These are phyloP conservation scores for Corythaeola cristata DNA, from an alignment of 2,113 vertebrate species.

Conservation along the genomic window DNA sequence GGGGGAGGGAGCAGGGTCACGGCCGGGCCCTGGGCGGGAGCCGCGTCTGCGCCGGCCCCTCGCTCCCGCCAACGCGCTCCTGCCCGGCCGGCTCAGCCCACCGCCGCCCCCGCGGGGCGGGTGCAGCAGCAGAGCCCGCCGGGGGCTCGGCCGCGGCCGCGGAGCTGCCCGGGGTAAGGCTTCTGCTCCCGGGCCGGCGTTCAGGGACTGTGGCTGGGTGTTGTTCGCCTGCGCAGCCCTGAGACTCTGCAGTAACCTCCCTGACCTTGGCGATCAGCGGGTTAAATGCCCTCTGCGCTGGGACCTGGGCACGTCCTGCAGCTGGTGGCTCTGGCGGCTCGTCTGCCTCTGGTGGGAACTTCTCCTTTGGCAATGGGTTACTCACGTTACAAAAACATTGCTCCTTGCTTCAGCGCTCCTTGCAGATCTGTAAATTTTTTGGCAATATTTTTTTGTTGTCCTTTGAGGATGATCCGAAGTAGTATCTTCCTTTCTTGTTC, in stretches of 20 bases:
- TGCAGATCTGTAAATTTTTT: neutral
- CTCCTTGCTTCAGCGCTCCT: neutral
- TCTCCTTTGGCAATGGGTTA: neutral
- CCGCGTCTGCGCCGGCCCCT: too few species aligned
- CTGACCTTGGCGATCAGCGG: neutral
- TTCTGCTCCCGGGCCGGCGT: neutral
- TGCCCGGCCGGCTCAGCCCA: too few species aligned
- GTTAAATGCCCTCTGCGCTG: accelerated
- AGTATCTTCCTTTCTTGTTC: neutral
- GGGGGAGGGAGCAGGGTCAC: neutral
- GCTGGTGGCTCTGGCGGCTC: too few species aligned
- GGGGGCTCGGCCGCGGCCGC: neutral
- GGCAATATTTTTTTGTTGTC: neutral
- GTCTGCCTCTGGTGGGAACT: too few species aligned
- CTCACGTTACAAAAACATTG: accelerated
- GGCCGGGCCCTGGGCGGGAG: neutral
- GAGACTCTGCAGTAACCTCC: neutral
- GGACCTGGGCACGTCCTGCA: accelerated
- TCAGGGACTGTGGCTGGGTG: accelerated
- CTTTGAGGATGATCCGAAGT: neutral
- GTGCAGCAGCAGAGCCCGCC: neutral
- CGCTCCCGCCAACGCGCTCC: too few species aligned
- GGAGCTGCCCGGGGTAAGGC: neutral
- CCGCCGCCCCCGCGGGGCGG: accelerated
- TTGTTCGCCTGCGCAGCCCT: accelerated